A percentile compares a stretch with the other conserved stretches of the same genome.
Conservation (phyloP, 2,888 invertebrate species). For the Apamea crenata region DNA sequence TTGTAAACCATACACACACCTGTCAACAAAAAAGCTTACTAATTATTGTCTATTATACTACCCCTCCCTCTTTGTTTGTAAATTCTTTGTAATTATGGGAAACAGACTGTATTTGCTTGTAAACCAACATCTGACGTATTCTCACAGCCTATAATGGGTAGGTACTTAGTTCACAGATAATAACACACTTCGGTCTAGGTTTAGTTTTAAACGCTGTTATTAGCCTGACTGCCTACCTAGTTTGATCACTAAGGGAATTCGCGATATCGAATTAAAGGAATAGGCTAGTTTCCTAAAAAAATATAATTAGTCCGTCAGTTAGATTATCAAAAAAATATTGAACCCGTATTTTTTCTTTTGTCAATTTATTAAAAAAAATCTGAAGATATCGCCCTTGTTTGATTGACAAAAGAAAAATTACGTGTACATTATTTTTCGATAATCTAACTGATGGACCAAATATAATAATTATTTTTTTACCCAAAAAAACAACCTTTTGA, state of each 20-base stretch:
- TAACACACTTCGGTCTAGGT: conserved; percentile 27
- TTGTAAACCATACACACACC: conserved; percentile 10
- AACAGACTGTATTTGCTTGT: conserved; percentile 2
- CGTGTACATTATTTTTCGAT: too few species aligned
- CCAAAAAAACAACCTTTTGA: too few species aligned
- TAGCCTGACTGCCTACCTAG: conserved; percentile 4
- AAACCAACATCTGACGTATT: conserved; percentile 32
- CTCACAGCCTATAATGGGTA: conserved; percentile 25
- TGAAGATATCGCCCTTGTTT: too few species aligned
- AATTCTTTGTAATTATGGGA: not conserved
- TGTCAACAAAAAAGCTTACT: not conserved
- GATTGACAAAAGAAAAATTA: too few species aligned
- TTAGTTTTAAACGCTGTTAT: conserved; percentile 49
- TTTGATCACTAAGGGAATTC: conserved; percentile 22
- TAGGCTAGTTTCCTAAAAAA: too few species aligned
- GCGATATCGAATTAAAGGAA: conserved; percentile 4
- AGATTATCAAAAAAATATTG: too few species aligned
- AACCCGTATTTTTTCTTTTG: too few species aligned
- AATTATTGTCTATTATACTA: conserved; percentile 20
- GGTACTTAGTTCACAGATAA: conserved; percentile 44
- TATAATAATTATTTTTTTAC: too few species aligned
- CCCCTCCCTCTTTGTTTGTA: conserved; percentile 3
- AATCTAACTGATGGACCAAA: too few species aligned
- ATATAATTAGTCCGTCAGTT: too few species aligned
- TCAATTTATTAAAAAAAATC: too few species aligned